Percentiles rank a stretch among this genome's conserved stretches.
phyloP scores from a whole-genome alignment of 2,113 vertebrate genomes.

The Crotophaga sulcirostris region DNA sequence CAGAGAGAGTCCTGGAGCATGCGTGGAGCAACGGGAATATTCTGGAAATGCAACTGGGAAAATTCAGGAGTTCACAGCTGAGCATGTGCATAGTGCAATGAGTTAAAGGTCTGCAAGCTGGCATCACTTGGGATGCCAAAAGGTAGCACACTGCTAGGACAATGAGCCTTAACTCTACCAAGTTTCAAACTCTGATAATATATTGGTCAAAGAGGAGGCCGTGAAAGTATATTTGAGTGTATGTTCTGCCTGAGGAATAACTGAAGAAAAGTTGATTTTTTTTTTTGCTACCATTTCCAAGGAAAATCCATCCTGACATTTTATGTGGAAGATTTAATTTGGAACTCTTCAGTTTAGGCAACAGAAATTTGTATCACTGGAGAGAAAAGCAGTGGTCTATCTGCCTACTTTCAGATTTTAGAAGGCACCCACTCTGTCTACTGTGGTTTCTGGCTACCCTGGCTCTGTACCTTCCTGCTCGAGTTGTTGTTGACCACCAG shows the following conservation, averaged over 20 bases:
- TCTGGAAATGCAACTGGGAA: constrained; percentile 34
- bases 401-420: not conserved
- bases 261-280: not conserved
- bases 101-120: not conserved
- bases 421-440: not conserved
- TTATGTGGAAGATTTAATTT: not conserved
- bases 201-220: not conserved
- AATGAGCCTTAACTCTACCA: not conserved
- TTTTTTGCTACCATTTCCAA: not conserved
- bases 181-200: not conserved
- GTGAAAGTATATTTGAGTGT: not conserved
- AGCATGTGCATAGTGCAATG: not conserved
- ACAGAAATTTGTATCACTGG: not conserved
- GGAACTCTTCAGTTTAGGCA: not conserved
- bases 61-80: not conserved
- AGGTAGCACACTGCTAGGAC: not conserved
- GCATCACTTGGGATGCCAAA: not conserved
- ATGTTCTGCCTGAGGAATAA: not conserved
- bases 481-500: not conserved
- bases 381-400: not conserved
- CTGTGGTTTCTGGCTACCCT: not conserved
- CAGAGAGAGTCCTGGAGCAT: not conserved
- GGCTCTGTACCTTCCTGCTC: fast-evolving
- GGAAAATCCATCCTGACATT: not conserved
- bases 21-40: constrained; percentile 22